Conservation (phyloP, 2,888 invertebrate genomes). For the Polydrusus tereticollis region DNA sequence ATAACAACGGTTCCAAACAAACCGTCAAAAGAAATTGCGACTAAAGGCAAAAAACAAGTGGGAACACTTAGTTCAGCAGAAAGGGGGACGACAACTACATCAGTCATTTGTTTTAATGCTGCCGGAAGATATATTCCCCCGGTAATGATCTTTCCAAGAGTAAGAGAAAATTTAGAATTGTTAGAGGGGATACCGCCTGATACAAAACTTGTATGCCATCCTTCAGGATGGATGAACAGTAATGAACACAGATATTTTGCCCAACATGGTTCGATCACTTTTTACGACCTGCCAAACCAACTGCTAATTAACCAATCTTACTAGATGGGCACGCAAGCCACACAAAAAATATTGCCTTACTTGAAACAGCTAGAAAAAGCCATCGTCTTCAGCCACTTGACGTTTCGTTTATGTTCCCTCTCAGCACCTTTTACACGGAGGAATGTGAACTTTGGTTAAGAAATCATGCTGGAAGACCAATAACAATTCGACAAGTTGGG, state of each 20-base stretch:
- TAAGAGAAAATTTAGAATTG: conserved; percentile 36
- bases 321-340: conserved; percentile 60
- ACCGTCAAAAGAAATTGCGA: conserved; percentile 6
- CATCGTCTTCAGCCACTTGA: conserved; percentile 59
- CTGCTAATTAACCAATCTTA: conserved; percentile 33
- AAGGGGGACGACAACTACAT: conserved; percentile 7
- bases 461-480: conserved; percentile 53
- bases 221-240: conserved; percentile 45
- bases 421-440: conserved; percentile 57
- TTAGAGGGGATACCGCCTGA: conserved; percentile 43
- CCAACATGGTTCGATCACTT: conserved; percentile 37
- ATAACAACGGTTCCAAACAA: conserved; percentile 21
- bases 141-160: conserved; percentile 10
- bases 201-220: conserved; percentile 42
- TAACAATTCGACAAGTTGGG: conserved; percentile 29
- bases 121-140: conserved; percentile 14
- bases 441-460: conserved; percentile 55
- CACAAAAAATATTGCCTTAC: conserved; percentile 52
- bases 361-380: conserved; percentile 58
- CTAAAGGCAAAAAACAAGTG: conserved; percentile 21
- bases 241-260: conserved; percentile 41
- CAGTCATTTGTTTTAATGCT: conserved; percentile 5
- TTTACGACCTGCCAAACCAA: background rate
- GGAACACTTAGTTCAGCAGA: conserved; percentile 12
- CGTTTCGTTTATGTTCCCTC: conserved; percentile 56